Evolutionary conservation across 2,888 invertebrate genomes (phyloP), one percentile per base, ranked within the genome.

Genomic region (Watsonalla binaria): DNA sequence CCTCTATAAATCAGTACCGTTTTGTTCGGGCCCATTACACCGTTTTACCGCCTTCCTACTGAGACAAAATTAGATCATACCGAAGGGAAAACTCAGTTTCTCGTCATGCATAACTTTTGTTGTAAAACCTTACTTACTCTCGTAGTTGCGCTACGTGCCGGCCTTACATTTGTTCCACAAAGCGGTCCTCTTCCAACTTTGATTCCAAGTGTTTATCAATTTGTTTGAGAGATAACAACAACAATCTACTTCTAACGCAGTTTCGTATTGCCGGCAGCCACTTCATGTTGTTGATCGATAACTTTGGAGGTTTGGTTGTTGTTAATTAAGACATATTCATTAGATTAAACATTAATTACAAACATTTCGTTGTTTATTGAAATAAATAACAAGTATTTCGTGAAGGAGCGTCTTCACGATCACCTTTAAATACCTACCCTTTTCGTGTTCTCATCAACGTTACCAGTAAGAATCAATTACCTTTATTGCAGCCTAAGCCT

Each of bases 31-130:
- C 76, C 84, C 83, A 86, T 88, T 86, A 86, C 86, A 73, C 66
- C 82, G 80, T 82, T 86, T 86, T 86, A 86, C 86, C 84, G 82
- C 84, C 82, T 83, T 83, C 78, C 79, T 84, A 82, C 84, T 80
- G 83, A 82, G 80, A 86, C 85, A 79, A 85, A 86, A 86, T 86
- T 86, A 86, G 85, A 86, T 85, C 83, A 86, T 82, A 80, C 82
- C 78, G 71, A 78, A 80, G 82, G 80, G 78, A 78, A 79, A 76
- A 77, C 79, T 80, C 74, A 66, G 70, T 70, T 71, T 68, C 74
- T 71, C 66, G 68, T 73, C 80, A 78, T 80, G 78, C 77, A 80
- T 83, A 82, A 83, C 80, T 80, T 82, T 72, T 73, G 79, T 71
- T 84, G 80, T 82, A 84, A 84, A 84, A 82, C 80, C 80, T 78